Conservation (phyloP, 2,888 invertebrate species). For the Pollenia amentaria region DNA sequence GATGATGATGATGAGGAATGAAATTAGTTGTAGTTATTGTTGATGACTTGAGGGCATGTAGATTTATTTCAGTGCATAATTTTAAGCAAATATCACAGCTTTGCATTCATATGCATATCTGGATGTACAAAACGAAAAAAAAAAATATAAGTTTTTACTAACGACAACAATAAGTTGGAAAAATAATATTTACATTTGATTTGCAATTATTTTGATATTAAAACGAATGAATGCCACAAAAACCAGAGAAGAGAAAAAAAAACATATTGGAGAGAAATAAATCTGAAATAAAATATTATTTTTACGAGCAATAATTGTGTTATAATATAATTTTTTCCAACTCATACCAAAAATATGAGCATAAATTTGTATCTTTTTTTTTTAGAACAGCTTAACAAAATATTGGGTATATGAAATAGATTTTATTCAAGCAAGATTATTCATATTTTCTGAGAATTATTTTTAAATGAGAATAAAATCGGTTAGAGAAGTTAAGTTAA, state of each 20-base stretch:
- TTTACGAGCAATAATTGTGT: neutral
- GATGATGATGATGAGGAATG: slow-evolving; percentile 36
- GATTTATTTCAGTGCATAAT: slow-evolving; percentile 61
- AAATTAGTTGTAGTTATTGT: slow-evolving; percentile 37
- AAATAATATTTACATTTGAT: slow-evolving; percentile 72
- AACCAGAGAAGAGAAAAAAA: slow-evolving; percentile 6
- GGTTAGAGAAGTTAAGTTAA: too few relatives aligned
- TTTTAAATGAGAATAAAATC: too few relatives aligned
- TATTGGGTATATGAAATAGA: neutral
- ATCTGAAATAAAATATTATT: neutral
- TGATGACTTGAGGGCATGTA: slow-evolving; percentile 63
- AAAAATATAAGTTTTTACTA: slow-evolving; percentile 51
- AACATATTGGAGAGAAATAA: slow-evolving; percentile 13
- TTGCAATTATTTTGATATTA: slow-evolving; percentile 67
- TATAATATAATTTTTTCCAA: slow-evolving; percentile 28
- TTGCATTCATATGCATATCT: neutral
- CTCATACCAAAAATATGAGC: slow-evolving; percentile 7
- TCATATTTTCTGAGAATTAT: too few relatives aligned
- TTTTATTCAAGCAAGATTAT: neutral
- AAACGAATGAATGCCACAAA: slow-evolving; percentile 10
- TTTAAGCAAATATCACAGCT: slow-evolving; percentile 26
- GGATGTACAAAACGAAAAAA: neutral
- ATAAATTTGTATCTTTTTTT: slow-evolving; percentile 37
- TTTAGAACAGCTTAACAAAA: neutral
- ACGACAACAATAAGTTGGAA: slow-evolving; percentile 67